Percentiles rank a stretch among this genome's conserved stretches.
These are phyloP conservation scores for Drosophila lacicola DNA, from an alignment of 2,888 invertebrate species.

Conservation along the genomic window DNA sequence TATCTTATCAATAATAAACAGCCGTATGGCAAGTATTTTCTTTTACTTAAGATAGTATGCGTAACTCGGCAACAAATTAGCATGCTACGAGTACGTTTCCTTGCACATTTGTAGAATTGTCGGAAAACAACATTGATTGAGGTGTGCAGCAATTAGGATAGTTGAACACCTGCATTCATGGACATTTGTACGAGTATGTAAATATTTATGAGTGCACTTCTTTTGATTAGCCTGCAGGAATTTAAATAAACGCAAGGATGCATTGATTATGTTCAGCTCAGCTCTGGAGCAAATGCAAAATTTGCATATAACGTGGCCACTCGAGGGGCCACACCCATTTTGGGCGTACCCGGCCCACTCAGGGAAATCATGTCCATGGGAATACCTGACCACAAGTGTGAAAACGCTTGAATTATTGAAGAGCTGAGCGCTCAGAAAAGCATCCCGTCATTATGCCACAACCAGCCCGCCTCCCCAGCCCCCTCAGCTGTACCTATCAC, in stretches of 20 bases:
- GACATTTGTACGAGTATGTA: constrained; percentile 3
- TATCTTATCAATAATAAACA: background rate
- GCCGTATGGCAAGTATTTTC: constrained; percentile 4
- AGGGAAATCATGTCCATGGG: constrained; percentile 36
- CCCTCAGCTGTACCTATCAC: too few species aligned
- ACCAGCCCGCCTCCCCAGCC: background rate
- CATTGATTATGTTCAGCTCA: constrained; percentile 28
- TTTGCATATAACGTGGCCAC: constrained; percentile 24
- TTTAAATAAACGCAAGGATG: constrained; percentile 22
- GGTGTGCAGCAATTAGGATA: constrained; percentile 19
- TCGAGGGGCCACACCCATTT: constrained; percentile 19
- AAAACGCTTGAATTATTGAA: constrained; percentile 77
- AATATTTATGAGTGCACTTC: constrained; percentile 14
- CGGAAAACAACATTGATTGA: background rate
- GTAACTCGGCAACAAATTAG: constrained; percentile 1
- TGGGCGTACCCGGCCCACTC: background rate
- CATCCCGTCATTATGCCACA: constrained; percentile 35
- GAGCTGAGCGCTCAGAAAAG: constrained; percentile 33
- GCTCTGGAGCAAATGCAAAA: constrained; percentile 14
- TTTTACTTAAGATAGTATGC: background rate
- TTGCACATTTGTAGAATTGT: background rate
- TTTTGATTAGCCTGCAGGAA: constrained; percentile 26
- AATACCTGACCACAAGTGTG: constrained; percentile 73
- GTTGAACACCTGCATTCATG: constrained; percentile 30
- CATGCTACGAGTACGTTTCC: background rate